These are phyloP conservation scores for Acestrorhynchus altus DNA, from an alignment of 2,797 vertebrate species.

Conservation along the genomic window DNA sequence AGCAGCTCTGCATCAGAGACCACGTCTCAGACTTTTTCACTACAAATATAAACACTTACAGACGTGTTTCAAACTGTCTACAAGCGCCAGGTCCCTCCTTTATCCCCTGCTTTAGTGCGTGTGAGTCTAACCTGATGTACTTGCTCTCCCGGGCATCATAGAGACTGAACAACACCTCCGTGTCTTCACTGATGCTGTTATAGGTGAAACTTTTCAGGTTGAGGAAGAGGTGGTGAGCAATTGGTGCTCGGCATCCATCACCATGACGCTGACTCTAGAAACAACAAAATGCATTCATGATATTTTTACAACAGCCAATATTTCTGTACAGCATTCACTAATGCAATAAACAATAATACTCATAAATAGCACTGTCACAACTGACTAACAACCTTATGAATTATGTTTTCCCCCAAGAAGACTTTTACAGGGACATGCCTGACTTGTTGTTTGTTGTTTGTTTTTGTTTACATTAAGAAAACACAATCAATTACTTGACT, in stretches of 20 bases:
- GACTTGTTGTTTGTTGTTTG: too few species aligned
- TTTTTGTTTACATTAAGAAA: too few species aligned
- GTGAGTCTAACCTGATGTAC: constrained; percentile 86
- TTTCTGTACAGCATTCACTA: not conserved
- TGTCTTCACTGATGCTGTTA: constrained; percentile 93
- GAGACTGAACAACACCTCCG: constrained; percentile 91
- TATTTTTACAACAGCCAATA: not conserved
- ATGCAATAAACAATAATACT: not conserved
- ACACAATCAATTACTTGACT: too few species aligned
- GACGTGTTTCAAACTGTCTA: too few species aligned
- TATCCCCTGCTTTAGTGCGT: not conserved
- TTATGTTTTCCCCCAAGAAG: too few species aligned
- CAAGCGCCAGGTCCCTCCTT: too few species aligned
- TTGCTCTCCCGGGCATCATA: constrained; percentile 91
- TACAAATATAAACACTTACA: too few species aligned
- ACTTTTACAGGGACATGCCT: too few species aligned
- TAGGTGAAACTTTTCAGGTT: constrained; percentile 95
- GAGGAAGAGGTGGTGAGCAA: constrained; percentile 92
- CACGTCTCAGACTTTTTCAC: too few species aligned
- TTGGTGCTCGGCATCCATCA: constrained; percentile 83
- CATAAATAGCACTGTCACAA: not conserved
- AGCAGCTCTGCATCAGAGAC: too few species aligned
- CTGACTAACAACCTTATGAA: too few species aligned
- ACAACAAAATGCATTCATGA: not conserved
- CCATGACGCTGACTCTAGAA: constrained; percentile 80